Evolutionary conservation across 2,113 vertebrate genomes (phyloP).

Genomic region (Azemiops feae): DNA sequence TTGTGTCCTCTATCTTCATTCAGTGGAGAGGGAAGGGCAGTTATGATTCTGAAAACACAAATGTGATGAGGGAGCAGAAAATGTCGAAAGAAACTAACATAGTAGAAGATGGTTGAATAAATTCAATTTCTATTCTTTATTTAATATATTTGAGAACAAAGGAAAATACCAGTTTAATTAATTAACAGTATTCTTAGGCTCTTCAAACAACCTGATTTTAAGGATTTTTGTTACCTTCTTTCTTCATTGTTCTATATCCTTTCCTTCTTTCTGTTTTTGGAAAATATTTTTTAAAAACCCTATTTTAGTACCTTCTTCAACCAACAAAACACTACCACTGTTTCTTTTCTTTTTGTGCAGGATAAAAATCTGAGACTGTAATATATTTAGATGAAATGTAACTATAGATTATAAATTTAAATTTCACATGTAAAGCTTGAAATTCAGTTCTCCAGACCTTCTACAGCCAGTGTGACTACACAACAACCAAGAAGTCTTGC

Average conservation of each 20-base stretch:
- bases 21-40: not conserved
- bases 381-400: not conserved
- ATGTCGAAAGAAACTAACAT: not conserved
- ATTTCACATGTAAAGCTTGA: not conserved
- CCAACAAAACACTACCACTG: not conserved
- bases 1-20: not conserved
- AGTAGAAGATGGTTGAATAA: not conserved
- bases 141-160: not conserved
- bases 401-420: not conserved
- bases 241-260: not conserved
- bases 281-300: not conserved
- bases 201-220: constrained; percentile 24
- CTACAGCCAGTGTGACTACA: not conserved
- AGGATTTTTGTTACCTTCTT: constrained; percentile 16
- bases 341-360: not conserved
- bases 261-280: not conserved
- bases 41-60: not conserved
- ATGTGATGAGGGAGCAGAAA: not conserved
- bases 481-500: not conserved
- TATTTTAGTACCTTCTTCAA: not conserved
- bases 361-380: not conserved
- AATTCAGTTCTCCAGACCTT: not conserved
- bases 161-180: constrained; percentile 9
- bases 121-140: not conserved
- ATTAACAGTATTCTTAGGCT: constrained; percentile 28